phyloP scores from a whole-genome alignment of 2,888 invertebrate genomes.

The Theodoxus fluviatilis region DNA sequence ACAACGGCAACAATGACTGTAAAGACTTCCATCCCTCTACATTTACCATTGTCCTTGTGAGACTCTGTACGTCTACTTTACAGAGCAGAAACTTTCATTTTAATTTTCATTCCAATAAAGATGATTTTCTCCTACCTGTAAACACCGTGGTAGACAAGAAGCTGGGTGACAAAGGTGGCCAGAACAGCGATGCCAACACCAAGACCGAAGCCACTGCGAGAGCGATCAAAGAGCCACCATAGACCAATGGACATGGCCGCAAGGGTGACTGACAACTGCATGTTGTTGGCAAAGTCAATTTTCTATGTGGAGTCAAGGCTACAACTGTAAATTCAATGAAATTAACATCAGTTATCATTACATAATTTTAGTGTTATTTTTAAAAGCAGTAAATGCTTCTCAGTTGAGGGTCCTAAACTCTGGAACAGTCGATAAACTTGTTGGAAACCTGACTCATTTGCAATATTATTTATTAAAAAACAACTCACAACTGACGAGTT shows the following conservation, averaged over 20 bases:
- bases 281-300: constrained; percentile 66
- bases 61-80: too few relatives aligned
- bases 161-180: constrained; percentile 65
- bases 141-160: constrained; percentile 66
- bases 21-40: too few relatives aligned
- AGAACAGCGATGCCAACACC: constrained; percentile 65
- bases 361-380: background rate
- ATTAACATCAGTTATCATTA: background rate
- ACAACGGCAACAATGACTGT: too few relatives aligned
- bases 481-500: too few relatives aligned
- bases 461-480: too few relatives aligned
- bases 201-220: constrained; percentile 65
- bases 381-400: background rate
- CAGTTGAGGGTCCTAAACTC: background rate
- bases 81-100: background rate
- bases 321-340: background rate
- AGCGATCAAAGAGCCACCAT: constrained; percentile 68
- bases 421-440: background rate
- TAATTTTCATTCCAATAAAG: background rate
- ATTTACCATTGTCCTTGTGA: too few relatives aligned
- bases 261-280: constrained; percentile 65
- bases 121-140: constrained; percentile 58
- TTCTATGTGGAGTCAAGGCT: constrained; percentile 55
- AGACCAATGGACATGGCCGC: constrained; percentile 66
- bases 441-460: too few relatives aligned